Conservation (phyloP, 2,888 invertebrate genomes). For the Lepidochrysops patricia region DNA sequence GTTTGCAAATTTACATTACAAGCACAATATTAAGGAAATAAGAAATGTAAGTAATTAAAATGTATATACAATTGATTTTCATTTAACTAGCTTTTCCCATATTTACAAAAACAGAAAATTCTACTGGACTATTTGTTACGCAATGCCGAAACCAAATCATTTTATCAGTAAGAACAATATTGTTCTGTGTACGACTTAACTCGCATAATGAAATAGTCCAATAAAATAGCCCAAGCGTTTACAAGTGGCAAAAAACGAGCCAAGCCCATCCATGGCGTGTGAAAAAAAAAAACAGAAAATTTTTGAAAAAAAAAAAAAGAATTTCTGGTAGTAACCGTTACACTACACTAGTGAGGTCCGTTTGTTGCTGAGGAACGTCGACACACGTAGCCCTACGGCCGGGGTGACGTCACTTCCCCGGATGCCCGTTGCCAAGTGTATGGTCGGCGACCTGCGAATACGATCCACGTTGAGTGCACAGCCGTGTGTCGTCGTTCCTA, state of each 20-base stretch:
- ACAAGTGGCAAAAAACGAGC: constrained; percentile 26
- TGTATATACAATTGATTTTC: constrained; percentile 21
- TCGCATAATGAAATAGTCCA: constrained; percentile 19
- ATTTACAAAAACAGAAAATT: constrained; percentile 23
- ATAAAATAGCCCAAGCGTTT: constrained; percentile 23
- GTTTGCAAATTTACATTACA: constrained; percentile 11
- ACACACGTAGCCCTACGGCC: constrained; percentile 59
- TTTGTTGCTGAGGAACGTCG: constrained; percentile 67
- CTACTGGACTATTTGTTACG: constrained; percentile 9
- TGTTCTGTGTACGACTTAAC: background rate
- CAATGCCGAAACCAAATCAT: background rate
- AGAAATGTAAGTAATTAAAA: constrained; percentile 15
- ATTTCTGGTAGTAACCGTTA: constrained; percentile 30
- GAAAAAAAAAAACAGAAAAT: constrained; percentile 11
- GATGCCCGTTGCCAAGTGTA: constrained; percentile 57
- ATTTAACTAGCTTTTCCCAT: constrained; percentile 17
- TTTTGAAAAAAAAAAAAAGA: constrained; percentile 29
- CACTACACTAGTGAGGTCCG: constrained; percentile 72
- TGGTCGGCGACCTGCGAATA: constrained; percentile 60
- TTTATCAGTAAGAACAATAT: background rate
- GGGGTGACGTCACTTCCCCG: constrained; percentile 54
- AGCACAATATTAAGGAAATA: constrained; percentile 11
- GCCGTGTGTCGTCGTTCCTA: constrained; percentile 73
- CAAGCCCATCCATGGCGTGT: constrained; percentile 31
- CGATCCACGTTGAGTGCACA: constrained; percentile 56